Conservation (phyloP, 2,113 vertebrate species). For the Machaerirhynchus nigripectus region DNA sequence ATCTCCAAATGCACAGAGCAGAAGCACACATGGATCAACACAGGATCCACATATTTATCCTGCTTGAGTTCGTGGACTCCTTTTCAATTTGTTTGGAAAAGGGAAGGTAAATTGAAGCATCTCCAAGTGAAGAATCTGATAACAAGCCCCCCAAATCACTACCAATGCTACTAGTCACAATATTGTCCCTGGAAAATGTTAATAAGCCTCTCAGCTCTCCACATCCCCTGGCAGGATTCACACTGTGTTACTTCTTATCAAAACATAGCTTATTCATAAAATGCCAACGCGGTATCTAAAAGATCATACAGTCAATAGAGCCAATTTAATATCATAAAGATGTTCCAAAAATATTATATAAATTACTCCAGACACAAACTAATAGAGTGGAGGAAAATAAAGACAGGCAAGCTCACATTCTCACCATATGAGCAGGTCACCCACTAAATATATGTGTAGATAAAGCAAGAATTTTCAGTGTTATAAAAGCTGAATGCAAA, state of each 20-base stretch:
- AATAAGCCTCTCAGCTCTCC: neutral
- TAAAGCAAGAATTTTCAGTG: neutral
- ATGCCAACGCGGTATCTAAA: neutral
- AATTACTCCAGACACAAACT: neutral
- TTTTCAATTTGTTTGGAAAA: neutral
- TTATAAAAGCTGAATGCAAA: neutral
- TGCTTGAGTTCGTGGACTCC: neutral
- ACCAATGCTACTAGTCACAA: neutral
- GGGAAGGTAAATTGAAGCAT: neutral
- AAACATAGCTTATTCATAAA: neutral
- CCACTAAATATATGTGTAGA: neutral
- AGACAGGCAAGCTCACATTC: neutral
- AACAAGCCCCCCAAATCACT: neutral
- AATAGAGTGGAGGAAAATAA: neutral
- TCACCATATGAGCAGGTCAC: neutral
- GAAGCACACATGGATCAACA: accelerated
- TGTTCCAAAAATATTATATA: neutral
- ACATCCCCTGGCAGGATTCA: neutral
- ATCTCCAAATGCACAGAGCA: neutral
- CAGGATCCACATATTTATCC: neutral
- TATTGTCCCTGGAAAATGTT: neutral
- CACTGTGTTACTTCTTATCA: neutral
- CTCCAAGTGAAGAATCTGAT: neutral
- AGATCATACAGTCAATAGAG: neutral
- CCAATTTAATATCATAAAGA: neutral